phyloP scores from a whole-genome alignment of 2,888 invertebrate species.

The Hypomecis atomaria region DNA sequence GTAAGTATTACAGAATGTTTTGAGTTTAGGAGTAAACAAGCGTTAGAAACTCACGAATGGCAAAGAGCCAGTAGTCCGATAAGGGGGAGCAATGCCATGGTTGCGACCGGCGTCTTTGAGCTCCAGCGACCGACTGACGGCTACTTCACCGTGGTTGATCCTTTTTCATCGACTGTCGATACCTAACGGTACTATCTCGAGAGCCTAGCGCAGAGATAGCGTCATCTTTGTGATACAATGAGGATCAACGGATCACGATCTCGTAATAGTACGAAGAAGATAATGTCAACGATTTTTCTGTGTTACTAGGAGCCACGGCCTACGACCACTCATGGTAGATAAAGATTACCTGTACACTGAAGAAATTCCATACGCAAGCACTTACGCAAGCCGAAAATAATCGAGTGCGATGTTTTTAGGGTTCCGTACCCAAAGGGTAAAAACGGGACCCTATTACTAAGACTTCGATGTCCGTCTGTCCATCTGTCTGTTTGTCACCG shows the following conservation, averaged over 20 bases:
- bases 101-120: conserved; percentile 58
- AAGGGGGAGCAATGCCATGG: conserved; percentile 58
- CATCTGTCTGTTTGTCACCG: no score
- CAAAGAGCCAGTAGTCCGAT: conserved; percentile 67
- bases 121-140: conserved; percentile 55
- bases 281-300: not conserved
- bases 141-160: conserved; percentile 11
- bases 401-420: no score
- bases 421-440: no score
- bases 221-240: conserved; percentile 47
- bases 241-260: conserved; percentile 40
- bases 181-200: conserved; percentile 54
- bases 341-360: conserved; percentile 3
- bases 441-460: no score
- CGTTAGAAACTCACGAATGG: conserved; percentile 66
- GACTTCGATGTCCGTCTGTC: no score
- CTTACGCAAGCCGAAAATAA: no score
- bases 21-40: conserved; percentile 50
- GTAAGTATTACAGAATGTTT: conserved; percentile 30
- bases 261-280: not conserved
- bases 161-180: conserved; percentile 26
- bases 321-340: conserved; percentile 16
- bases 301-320: conserved; percentile 18
- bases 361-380: not conserved
- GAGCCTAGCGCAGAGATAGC: conserved; percentile 55